Conservation (phyloP, 2,113 vertebrate genomes). For the Mastomys natalensis region DNA sequence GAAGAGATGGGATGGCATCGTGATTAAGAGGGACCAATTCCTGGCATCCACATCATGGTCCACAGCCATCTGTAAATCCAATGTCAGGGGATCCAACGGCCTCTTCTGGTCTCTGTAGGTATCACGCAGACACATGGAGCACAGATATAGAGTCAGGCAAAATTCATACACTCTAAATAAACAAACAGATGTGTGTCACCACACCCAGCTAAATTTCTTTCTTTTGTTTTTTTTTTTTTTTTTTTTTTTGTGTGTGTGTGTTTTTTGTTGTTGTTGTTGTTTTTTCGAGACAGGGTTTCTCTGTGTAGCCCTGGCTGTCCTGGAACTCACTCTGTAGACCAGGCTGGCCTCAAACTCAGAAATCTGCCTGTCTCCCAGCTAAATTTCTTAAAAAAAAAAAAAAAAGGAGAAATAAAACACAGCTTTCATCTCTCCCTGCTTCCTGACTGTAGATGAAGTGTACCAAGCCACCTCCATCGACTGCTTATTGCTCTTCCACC, state of each 20-base stretch:
- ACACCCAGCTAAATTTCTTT: neutral
- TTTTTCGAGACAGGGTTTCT: too few relatives aligned
- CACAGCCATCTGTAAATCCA: neutral
- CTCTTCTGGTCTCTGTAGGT: neutral
- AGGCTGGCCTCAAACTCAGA: too few relatives aligned
- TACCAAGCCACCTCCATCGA: neutral
- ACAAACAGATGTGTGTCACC: neutral
- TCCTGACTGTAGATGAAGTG: neutral
- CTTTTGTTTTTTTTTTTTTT: too few relatives aligned
- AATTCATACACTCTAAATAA: neutral
- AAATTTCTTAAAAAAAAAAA: neutral
- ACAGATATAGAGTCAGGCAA: neutral
- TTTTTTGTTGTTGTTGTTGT: too few relatives aligned
- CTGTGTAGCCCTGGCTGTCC: too few relatives aligned
- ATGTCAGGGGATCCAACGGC: neutral
- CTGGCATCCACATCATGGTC: neutral
- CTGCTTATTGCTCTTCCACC: neutral
- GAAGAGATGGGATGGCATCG: neutral
- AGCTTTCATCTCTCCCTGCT: neutral
- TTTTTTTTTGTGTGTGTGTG: too few relatives aligned
- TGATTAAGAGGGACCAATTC: neutral
- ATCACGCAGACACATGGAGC: neutral
- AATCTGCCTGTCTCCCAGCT: too few relatives aligned
- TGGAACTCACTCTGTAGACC: too few relatives aligned
- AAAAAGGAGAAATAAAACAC: neutral